phyloP scores from a whole-genome alignment of 2,113 vertebrate species.

The Bothrops jararaca region DNA sequence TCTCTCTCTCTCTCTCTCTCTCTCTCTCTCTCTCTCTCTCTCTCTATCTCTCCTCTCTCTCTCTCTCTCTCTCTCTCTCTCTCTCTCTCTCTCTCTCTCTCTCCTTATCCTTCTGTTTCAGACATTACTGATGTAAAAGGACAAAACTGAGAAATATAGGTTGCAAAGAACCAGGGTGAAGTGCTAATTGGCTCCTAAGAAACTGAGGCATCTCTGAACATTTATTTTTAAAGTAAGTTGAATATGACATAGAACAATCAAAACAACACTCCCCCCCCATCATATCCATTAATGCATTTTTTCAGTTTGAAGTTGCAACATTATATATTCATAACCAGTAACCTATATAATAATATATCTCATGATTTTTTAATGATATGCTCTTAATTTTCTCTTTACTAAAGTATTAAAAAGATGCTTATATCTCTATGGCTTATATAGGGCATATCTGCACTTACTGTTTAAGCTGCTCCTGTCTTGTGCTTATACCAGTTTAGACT shows the following conservation, averaged over 20 bases:
- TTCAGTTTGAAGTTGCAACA: not conserved
- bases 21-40: not conserved
- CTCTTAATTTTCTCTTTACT: not conserved
- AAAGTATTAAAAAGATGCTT: not conserved
- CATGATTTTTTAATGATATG: not conserved
- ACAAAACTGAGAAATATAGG: not conserved
- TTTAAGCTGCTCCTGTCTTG: not conserved
- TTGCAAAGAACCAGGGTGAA: not conserved
- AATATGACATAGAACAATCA: not conserved
- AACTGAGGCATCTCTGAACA: not conserved
- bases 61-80: not conserved
- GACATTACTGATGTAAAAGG: not conserved
- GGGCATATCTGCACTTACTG: not conserved
- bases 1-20: not conserved
- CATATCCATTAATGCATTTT: not conserved
- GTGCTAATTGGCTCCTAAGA: not conserved
- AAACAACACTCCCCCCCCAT: not conserved
- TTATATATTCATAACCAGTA: not conserved
- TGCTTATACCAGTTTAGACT: not conserved
- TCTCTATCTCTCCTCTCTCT: not conserved
- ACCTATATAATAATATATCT: not conserved
- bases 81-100: not conserved
- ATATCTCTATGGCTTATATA: not conserved
- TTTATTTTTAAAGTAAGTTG: not conserved
- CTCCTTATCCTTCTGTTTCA: not conserved